Evolutionary conservation across 2,797 vertebrate species (phyloP).

Genomic region (Siniperca undulata): DNA sequence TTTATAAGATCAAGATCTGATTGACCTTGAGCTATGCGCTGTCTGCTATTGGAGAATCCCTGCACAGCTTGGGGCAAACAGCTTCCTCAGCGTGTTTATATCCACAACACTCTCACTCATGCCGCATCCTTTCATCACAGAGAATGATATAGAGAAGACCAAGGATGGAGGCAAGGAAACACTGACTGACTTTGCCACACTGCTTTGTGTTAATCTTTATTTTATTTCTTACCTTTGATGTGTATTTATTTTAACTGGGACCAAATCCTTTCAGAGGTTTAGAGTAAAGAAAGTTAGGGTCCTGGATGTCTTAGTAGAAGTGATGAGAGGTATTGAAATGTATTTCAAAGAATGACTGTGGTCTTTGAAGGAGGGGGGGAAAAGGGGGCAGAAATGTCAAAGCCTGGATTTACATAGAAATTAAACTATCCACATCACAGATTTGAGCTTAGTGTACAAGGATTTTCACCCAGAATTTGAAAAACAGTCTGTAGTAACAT

Average conservation of each 20-base stretch:
- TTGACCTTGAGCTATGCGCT: slow-evolving; percentile 39
- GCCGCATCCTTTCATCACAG: slow-evolving; percentile 41
- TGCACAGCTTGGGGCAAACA: slow-evolving; percentile 58
- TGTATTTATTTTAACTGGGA: slow-evolving; percentile 19
- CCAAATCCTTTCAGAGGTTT: not conserved
- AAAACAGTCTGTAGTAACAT: not conserved
- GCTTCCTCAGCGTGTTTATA: slow-evolving; percentile 59
- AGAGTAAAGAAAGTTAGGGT: not conserved
- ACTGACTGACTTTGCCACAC: not conserved
- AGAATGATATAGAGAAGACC: slow-evolving; percentile 4
- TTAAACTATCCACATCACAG: slow-evolving; percentile 7
- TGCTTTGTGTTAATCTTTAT: slow-evolving; percentile 1
- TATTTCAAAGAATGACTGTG: not conserved
- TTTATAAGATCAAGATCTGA: slow-evolving; percentile 51
- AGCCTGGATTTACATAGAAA: slow-evolving; percentile 19
- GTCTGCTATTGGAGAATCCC: slow-evolving; percentile 64
- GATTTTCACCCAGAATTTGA: not conserved
- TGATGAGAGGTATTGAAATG: not conserved
- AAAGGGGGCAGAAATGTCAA: not conserved
- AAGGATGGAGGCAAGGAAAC: not conserved
- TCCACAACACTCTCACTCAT: slow-evolving; percentile 50
- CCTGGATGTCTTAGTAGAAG: not conserved
- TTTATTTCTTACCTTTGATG: slow-evolving; percentile 7
- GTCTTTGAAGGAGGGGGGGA: slow-evolving; percentile 2
- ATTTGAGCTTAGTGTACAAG: not conserved